Evolutionary conservation across 2,888 invertebrate genomes (phyloP), one percentile per base, ranked within the genome.

Genomic region (Baronia brevicornis): DNA sequence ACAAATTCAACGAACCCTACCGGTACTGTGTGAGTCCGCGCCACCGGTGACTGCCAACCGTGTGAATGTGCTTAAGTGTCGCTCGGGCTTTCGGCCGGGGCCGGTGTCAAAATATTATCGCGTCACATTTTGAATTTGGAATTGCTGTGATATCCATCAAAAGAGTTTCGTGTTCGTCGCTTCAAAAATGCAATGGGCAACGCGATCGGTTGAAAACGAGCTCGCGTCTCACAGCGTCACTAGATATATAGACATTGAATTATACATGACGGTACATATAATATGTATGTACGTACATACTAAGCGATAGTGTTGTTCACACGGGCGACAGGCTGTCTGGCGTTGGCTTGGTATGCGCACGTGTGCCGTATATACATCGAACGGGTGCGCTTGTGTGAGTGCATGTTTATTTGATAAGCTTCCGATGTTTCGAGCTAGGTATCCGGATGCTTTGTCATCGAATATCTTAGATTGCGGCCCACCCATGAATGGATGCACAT

Each of bases 1-100:
- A 84, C 74, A 78, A 82, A 82, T 82, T 79, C 84, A 82, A 82
- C 80, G 84, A 84, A 84, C 84, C 73, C 77, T 78, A 72, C 78
- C 73, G 73, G 79, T 78, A 77, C 66, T 71, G 77, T 74, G 75
- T 71, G 77, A 80, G 70, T 78, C 67, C 62, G 58, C 28, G n/a
- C n/a, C 60, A 55, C 64, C 53, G 64, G 62, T n/a, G n/a, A 28
- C 33, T 28, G 36, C 14, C 69, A 71, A 78, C 80, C 80, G 82
- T 82, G 82, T 82, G 82, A 80, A 82, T 77, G 69, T 71, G 63
- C 64, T 63, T 60, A 61, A 63, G 64, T n/a, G 14, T 26, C 59
- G 61, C 62, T 67, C 57, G 60, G 60, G 64, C 62, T 70, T 73
- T 75, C 68, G 61, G 68, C 67, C 69, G 54, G 59, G 49, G 55